Base-by-base conservation (phyloP, 2,113 vertebrate genomes). In the Sardina pilchardus region DNA sequence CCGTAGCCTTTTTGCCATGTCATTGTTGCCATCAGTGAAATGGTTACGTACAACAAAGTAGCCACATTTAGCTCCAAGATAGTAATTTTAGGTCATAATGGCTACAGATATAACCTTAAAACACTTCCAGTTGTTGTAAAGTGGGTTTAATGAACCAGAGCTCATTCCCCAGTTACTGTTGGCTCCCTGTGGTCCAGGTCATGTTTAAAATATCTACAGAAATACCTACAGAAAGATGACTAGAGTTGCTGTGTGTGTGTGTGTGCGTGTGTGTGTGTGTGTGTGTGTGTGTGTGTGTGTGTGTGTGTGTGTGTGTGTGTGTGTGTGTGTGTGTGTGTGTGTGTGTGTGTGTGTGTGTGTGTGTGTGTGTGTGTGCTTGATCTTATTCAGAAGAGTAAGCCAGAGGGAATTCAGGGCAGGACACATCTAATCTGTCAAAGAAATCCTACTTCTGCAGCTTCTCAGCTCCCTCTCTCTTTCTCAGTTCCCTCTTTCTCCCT, bases 391-490 rank as follows among this genome's bases (percentile, higher is more conserved):
- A 30, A 71, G 63, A 71, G 63, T 71, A 71, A 71, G 63, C 63
- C 63, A 71, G 26, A 30, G 63, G 63, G 63, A 30, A 71, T 71
- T 71, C n/a, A 71, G 63, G 26, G 7, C 63, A 71, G 63, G n/a
- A 30, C n/a, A 30, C 63, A 71, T 63, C 63, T 71, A 71, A 71
- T 71, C n/a, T 71, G n/a, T 71, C 63, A 26, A 34, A 71, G 63
- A 71, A 9, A 30, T 71, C n/a, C 63, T 71, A 71, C 24, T 17
- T 36, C 82, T 6, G 0, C 48, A 67, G 39, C 50, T n/a, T 78
- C 56, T 59, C 0, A 26, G 6, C 1, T 83, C 42, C 10, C 48
- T 24, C 0, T 59, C 75, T 53, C 30, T 85, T 44, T 83, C 83
- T 83, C 43, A 30, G 19, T 47, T 50, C 45, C 67, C 39, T 71